Evolutionary conservation across 2,797 vertebrate species (phyloP).

Genomic region (Crocidura indochinensis): DNA sequence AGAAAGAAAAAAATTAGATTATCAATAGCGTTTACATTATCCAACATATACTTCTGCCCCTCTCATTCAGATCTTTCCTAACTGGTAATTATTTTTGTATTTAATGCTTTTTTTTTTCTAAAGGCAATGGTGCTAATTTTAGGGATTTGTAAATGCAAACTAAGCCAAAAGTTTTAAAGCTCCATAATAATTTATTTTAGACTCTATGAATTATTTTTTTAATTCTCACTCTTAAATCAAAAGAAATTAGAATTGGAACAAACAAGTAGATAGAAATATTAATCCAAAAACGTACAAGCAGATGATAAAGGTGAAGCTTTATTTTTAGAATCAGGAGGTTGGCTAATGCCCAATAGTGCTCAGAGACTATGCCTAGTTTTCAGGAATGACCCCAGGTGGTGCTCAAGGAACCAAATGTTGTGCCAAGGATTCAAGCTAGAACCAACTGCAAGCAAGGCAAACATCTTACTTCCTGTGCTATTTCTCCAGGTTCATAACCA

Average conservation of each 20-base stretch:
- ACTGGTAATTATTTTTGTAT: conserved; percentile 53
- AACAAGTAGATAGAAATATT: conserved; percentile 44
- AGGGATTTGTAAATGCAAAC: conserved; percentile 64
- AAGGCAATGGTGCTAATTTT: conserved; percentile 52
- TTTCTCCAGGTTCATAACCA: too few relatives aligned
- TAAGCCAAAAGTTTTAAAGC: conserved; percentile 48
- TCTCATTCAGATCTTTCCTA: conserved; percentile 32
- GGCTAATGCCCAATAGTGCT: too few relatives aligned
- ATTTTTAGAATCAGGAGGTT: background rate
- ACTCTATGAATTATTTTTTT: background rate
- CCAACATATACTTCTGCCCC: background rate
- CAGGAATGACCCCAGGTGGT: too few relatives aligned
- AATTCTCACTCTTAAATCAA: conserved; percentile 50
- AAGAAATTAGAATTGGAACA: conserved; percentile 40
- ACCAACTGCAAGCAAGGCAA: too few relatives aligned
- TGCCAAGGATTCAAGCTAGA: too few relatives aligned
- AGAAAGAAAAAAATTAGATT: conserved; percentile 10
- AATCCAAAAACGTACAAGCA: background rate
- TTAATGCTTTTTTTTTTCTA: conserved; percentile 67
- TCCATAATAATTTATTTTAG: conserved; percentile 49
- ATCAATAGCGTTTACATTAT: background rate
- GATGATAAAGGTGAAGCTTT: background rate
- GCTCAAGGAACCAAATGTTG: too few relatives aligned
- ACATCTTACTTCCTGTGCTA: too few relatives aligned
- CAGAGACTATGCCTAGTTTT: too few relatives aligned